phyloP scores from a whole-genome alignment of 1,140 invertebrate genomes.

The Orchestia grillus region DNA sequence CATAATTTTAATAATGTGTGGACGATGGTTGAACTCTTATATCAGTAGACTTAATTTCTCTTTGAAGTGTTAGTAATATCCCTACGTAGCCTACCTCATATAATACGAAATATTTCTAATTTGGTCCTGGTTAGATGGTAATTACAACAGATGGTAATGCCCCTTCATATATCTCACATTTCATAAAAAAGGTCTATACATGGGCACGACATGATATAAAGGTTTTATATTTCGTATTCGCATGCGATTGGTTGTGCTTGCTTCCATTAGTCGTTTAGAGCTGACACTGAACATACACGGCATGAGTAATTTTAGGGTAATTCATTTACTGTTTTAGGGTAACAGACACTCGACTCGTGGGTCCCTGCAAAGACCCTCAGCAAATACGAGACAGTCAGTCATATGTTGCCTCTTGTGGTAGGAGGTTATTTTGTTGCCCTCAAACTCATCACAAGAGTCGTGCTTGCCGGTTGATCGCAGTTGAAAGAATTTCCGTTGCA shows the following conservation, averaged over 20 bases:
- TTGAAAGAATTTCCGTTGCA: neutral
- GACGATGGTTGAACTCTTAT: too few relatives aligned
- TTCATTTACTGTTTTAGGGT: neutral
- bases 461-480: neutral
- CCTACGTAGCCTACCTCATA: neutral
- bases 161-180: neutral
- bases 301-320: neutral
- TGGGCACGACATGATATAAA: neutral
- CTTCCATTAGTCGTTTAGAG: neutral
- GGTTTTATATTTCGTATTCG: neutral
- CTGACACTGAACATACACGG: neutral
- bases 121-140: neutral
- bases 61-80: too few relatives aligned
- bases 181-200: neutral
- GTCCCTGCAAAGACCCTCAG: neutral
- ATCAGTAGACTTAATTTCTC: too few relatives aligned
- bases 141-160: neutral
- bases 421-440: neutral
- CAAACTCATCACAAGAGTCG: neutral
- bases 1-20: too few relatives aligned
- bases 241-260: neutral
- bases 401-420: neutral
- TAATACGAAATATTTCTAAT: neutral
- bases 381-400: neutral
- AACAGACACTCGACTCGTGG: neutral